Evolutionary conservation across 2,113 vertebrate genomes (phyloP).

Genomic region (Vombatus ursinus): DNA sequence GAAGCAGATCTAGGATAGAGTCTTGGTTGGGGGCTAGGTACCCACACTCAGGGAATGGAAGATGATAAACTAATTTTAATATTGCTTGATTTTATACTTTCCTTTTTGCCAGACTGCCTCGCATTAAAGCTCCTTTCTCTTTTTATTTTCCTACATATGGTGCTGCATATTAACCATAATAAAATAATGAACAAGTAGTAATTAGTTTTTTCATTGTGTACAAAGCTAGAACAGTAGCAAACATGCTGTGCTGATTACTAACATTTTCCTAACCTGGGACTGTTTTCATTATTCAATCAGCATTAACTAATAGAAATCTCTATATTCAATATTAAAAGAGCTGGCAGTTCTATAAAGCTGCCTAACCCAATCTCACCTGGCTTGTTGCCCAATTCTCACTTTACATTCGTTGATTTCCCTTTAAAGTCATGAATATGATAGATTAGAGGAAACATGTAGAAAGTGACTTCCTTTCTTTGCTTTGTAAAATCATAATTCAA

Average conservation of each 20-base stretch:
- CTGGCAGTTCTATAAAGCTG: not conserved
- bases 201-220: conserved; percentile 61
- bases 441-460: not conserved
- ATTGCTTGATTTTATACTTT: not conserved
- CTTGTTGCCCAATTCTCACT: not conserved
- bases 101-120: not conserved
- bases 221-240: conserved; percentile 48
- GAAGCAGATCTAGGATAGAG: not conserved
- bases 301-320: conserved; percentile 13
- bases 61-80: not conserved
- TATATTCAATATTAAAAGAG: not conserved
- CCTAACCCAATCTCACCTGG: not conserved
- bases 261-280: conserved; percentile 57
- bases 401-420: not conserved
- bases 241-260: conserved; percentile 52
- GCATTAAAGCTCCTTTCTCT: not conserved
- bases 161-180: conserved; percentile 40
- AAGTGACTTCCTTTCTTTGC: conserved; percentile 7
- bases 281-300: conserved; percentile 67
- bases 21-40: not conserved
- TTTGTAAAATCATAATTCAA: conserved; percentile 41
- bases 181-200: conserved; percentile 53
- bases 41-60: not conserved
- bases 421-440: not conserved
- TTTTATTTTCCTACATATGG: not conserved